A percentile compares a stretch with the other conserved stretches of the same genome.
Conservation (phyloP, 2,888 invertebrate species). For the Chrysodeixis includens region DNA sequence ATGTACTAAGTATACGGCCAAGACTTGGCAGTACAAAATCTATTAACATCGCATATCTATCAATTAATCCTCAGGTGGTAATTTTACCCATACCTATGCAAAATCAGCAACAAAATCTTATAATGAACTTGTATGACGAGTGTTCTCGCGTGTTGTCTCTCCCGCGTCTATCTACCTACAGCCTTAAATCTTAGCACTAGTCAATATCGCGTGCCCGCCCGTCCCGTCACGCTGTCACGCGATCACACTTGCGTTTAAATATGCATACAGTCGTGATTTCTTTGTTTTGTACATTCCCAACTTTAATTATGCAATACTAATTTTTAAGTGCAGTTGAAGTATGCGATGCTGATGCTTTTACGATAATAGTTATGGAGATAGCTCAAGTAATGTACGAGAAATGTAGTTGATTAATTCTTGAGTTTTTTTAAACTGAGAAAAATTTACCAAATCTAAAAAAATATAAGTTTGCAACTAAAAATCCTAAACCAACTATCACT, state of each 20-base stretch:
- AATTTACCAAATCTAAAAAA: no score
- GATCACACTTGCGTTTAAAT: slow-evolving; percentile 33
- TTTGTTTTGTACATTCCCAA: slow-evolving; percentile 35
- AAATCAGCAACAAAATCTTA: not conserved
- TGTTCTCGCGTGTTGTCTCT: not conserved
- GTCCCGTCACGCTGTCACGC: slow-evolving; percentile 40
- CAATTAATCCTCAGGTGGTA: no score
- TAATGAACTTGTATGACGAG: slow-evolving; percentile 2
- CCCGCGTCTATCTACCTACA: slow-evolving; percentile 6
- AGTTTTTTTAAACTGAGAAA: no score
- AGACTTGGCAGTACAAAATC: no score
- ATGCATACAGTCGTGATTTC: slow-evolving; percentile 33
- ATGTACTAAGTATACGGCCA: no score
- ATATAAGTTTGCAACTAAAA: no score
- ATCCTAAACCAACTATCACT: no score
- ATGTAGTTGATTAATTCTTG: not conserved
- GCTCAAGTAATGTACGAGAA: not conserved
- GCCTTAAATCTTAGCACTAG: slow-evolving; percentile 17
- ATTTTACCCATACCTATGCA: not conserved
- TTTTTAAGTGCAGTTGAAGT: slow-evolving; percentile 1
- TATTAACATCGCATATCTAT: no score
- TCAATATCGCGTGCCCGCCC: slow-evolving; percentile 40
- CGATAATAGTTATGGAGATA: not conserved
- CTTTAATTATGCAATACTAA: slow-evolving; percentile 20
- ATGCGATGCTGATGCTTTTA: not conserved